A percentile compares a stretch with the other conserved stretches of the same genome.
Conservation (phyloP, 2,888 invertebrate genomes). For the Onthophagus sagittarius region DNA sequence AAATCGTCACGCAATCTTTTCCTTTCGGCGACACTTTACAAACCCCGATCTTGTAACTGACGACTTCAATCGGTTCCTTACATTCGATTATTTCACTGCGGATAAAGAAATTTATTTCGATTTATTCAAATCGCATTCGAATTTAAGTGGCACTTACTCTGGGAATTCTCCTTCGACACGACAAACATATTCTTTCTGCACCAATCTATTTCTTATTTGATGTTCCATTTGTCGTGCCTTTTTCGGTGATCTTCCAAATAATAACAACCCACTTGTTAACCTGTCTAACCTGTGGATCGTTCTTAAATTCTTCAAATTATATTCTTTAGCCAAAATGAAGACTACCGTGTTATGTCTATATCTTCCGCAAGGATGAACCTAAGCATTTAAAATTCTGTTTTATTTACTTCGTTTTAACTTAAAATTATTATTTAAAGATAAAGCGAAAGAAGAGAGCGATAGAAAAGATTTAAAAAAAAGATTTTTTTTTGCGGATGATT, state of each 20-base stretch:
- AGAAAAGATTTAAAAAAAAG: not conserved
- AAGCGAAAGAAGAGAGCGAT: not conserved
- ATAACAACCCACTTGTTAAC: slow-evolving; percentile 85
- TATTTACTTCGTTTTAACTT: no score
- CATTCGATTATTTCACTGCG: slow-evolving; percentile 78
- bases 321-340: slow-evolving; percentile 94
- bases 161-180: slow-evolving; percentile 93
- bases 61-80: slow-evolving; percentile 85
- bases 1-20: slow-evolving; percentile 88
- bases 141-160: slow-evolving; percentile 59
- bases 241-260: slow-evolving; percentile 90
- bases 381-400: slow-evolving; percentile 32
- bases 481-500: not conserved
- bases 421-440: not conserved
- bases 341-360: slow-evolving; percentile 97
- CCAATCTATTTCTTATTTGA: slow-evolving; percentile 87
- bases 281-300: slow-evolving; percentile 95
- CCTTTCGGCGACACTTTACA: slow-evolving; percentile 91
- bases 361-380: slow-evolving; percentile 97
- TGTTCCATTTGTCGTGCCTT: slow-evolving; percentile 94
- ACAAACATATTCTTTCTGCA: slow-evolving; percentile 93
- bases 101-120: slow-evolving; percentile 1
- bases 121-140: not conserved
- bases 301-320: slow-evolving; percentile 87
- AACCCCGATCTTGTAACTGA: slow-evolving; percentile 94